phyloP scores from a whole-genome alignment of 2,888 invertebrate species.

The Penaeus monodon region DNA sequence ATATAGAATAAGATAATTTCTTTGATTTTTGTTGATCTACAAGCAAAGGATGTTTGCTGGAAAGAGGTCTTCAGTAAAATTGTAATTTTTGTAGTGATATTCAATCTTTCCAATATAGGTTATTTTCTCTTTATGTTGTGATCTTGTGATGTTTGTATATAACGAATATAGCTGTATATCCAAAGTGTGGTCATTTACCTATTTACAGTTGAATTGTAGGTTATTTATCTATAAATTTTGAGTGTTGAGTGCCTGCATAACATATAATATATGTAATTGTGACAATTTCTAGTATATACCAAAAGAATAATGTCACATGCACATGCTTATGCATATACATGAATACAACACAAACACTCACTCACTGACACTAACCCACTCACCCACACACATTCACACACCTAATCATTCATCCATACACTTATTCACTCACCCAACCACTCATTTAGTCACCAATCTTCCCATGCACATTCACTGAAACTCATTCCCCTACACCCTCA shows the following conservation, averaged over 20 bases:
- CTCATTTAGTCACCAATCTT: not conserved
- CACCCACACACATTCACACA: no score
- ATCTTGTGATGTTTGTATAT: slow-evolving; percentile 1
- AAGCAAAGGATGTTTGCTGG: no score
- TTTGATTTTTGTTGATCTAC: no score
- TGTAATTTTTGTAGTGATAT: not conserved
- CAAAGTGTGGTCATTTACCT: not conserved
- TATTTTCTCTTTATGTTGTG: not conserved
- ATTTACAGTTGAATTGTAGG: no score
- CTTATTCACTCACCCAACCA: not conserved
- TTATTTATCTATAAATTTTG: no score
- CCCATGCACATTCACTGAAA: no score
- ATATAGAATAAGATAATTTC: no score
- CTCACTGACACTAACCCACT: not conserved
- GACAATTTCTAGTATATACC: not conserved
- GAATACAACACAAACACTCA: not conserved
- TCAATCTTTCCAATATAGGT: not conserved
- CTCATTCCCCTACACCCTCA: not conserved
- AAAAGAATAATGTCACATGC: not conserved
- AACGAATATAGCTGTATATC: not conserved
- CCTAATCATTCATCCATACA: not conserved
- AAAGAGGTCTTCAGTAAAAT: not conserved
- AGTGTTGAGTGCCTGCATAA: not conserved
- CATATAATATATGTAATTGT: not conserved
- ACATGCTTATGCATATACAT: not conserved